Base-by-base conservation (phyloP, 2,113 vertebrate genomes). In the Eptesicus fuscus region DNA sequence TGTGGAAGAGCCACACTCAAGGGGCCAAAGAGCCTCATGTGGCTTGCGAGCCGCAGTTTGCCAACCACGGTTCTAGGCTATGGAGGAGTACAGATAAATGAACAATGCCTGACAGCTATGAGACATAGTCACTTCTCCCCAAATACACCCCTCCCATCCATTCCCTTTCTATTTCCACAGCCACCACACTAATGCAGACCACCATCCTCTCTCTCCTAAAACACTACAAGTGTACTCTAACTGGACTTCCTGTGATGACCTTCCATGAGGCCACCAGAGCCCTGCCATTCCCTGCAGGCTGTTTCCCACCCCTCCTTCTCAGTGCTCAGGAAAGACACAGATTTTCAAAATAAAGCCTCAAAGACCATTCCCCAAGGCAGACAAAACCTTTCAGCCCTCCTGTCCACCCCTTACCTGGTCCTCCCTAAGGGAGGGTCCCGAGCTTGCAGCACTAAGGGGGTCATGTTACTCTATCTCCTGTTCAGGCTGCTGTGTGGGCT, bases 361-460 rank as follows among this genome's bases (percentile, higher is more conserved):
- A 40, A 76, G 8, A 35, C 35, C n/a, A 17, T 37, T 63, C 12
- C 17, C 51, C 44, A 59, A 12, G 16, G 73, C 2, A 13, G 22
- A 40, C 1, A 2, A 2, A 32, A 3, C 4, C 25, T 40, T 37
- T 71, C 9, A n/a, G 37, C 5, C 6, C 44, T 32, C 30, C 23
- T 7, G 1, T 0, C 1, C n/a, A 17, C 5, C 16, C 6, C 18
- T 74, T 11, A 44, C 32, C 37, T 22, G 10, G 3, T 18, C 20
- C 32, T 61, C 18, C n/a, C 47, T 22, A 8, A 82, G 65, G 49
- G 53, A 61, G 28, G 47, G 49, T 7, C 32, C 37, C 71, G 37
- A 80, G 71, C n/a, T 83, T 23, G 69, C 25, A 32, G 53, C 42
- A 32, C 56, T 40, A 49, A 32, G n/a, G 32, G 25, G 12, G 25